Percentiles rank a stretch among this genome's conserved stretches.
phyloP scores from a whole-genome alignment of 2,113 vertebrate genomes.

The Thalassoma bifasciatum region DNA sequence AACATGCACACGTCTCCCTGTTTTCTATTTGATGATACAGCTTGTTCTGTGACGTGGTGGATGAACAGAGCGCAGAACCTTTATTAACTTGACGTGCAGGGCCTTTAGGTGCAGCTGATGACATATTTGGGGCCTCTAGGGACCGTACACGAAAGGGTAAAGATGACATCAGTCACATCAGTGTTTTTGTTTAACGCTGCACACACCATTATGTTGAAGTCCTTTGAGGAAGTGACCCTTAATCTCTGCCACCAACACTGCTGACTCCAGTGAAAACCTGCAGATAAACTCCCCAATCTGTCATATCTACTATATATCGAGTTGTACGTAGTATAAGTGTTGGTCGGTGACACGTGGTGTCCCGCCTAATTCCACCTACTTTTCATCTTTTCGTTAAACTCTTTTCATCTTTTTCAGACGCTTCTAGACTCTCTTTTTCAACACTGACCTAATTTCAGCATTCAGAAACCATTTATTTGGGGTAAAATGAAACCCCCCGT shows the following conservation, averaged over 20 bases:
- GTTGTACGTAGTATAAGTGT: too few relatives aligned
- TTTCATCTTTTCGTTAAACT: too few relatives aligned
- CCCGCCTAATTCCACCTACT: too few relatives aligned
- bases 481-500: too few relatives aligned
- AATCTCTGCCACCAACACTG: constrained; percentile 37
- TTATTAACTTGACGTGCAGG: background rate
- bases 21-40: constrained; percentile 24
- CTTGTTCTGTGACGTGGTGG: constrained; percentile 10
- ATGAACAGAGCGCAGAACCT: background rate
- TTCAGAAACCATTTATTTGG: too few relatives aligned
- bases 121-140: background rate
- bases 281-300: constrained; percentile 43
- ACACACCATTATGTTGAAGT: constrained; percentile 6
- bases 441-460: too few relatives aligned
- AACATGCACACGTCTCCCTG: constrained; percentile 3
- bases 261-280: constrained; percentile 40
- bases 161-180: constrained; percentile 25
- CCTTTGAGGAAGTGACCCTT: constrained; percentile 42
- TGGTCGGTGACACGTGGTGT: too few relatives aligned
- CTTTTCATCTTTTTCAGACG: too few relatives aligned
- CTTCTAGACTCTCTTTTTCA: too few relatives aligned
- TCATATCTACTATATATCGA: too few relatives aligned
- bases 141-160: background rate
- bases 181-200: constrained; percentile 23
- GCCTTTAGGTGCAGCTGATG: background rate